A percentile compares a stretch with the other conserved stretches of the same genome.
Conservation (phyloP, 2,797 vertebrate genomes). For the Paedocypris micromegethes region DNA sequence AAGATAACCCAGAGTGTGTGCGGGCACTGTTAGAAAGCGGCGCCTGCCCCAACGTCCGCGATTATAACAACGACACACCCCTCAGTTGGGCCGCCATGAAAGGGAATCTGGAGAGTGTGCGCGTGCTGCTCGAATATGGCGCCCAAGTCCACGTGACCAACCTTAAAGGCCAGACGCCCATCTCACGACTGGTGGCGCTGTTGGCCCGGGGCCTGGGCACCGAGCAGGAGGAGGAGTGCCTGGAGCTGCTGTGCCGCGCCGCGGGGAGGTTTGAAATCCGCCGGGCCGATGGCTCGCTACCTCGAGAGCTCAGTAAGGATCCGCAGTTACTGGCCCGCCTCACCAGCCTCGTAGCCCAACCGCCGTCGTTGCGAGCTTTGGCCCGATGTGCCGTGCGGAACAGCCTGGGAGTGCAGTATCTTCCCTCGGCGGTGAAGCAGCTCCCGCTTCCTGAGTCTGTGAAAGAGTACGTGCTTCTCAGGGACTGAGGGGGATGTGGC, state of each 20-base stretch:
- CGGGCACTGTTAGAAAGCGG: constrained; percentile 84
- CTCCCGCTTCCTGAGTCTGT: constrained; percentile 87
- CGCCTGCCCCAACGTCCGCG: constrained; percentile 79
- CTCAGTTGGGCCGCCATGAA: constrained; percentile 98
- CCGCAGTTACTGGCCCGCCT: constrained; percentile 83
- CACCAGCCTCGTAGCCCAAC: constrained; percentile 76
- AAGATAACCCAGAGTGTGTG: constrained; percentile 89
- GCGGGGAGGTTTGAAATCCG: constrained; percentile 82
- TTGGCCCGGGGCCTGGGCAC: constrained; percentile 86
- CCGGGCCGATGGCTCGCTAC: constrained; percentile 77
- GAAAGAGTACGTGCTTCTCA: constrained; percentile 85
- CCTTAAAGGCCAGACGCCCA: constrained; percentile 89
- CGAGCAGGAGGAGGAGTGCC: constrained; percentile 87
- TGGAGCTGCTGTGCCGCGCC: constrained; percentile 85
- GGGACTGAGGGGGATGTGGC: constrained; percentile 63
- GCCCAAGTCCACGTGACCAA: constrained; percentile 87
- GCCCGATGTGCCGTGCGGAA: constrained; percentile 80
- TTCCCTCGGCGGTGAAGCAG: constrained; percentile 83
- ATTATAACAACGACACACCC: constrained; percentile 93
- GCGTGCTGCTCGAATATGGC: constrained; percentile 86
- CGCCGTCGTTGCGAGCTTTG: constrained; percentile 79
- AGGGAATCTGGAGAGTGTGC: constrained; percentile 91
- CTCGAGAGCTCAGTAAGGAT: constrained; percentile 84
- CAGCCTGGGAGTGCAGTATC: constrained; percentile 82
- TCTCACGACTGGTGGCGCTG: constrained; percentile 84